Conservation (phyloP, 2,888 invertebrate genomes). For the Dorcus hopei region DNA sequence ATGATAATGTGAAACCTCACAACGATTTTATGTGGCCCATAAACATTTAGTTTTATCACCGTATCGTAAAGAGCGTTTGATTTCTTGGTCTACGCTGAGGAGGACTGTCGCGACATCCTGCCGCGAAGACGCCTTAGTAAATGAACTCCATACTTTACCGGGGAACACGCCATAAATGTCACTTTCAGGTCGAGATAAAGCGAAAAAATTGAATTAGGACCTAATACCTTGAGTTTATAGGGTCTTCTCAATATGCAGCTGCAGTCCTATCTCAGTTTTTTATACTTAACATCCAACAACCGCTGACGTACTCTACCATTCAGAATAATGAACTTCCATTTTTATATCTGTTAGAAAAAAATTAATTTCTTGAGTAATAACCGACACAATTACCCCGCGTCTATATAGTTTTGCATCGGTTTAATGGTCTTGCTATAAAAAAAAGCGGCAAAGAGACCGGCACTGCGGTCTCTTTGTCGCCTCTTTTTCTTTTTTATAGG, state of each 20-base stretch:
- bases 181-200: constrained; percentile 24
- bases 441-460: too few species aligned
- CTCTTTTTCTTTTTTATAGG: too few species aligned
- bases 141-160: constrained; percentile 31
- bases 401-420: too few species aligned
- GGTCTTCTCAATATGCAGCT: background rate
- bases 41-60: background rate
- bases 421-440: too few species aligned
- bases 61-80: constrained; percentile 12
- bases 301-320: too few species aligned
- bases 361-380: background rate
- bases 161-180: constrained; percentile 30
- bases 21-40: too few species aligned
- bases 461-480: too few species aligned
- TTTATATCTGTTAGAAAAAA: too few species aligned
- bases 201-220: constrained; percentile 27
- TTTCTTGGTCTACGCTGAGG: constrained; percentile 7
- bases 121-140: constrained; percentile 22
- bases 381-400: background rate
- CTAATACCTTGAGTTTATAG: background rate
- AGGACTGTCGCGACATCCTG: constrained; percentile 16
- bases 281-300: too few species aligned
- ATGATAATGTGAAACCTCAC: too few species aligned
- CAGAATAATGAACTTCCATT: too few species aligned
- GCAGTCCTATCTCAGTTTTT: background rate